Conservation (phyloP, 2,888 invertebrate genomes). For the Acanthococcus lagerstroemiae region DNA sequence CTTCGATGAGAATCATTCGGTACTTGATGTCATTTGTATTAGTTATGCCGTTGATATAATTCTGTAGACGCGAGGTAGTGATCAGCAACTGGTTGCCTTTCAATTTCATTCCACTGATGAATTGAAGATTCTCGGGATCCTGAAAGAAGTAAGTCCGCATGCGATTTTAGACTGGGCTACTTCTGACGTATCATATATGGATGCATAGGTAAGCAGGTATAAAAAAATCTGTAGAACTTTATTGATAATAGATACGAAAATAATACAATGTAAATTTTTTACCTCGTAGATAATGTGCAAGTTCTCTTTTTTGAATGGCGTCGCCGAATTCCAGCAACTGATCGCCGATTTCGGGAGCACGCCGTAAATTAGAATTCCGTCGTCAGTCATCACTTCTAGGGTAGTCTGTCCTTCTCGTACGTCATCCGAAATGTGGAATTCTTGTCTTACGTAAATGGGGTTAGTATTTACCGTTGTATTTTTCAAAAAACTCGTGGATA, state of each 20-base stretch:
- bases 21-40: constrained; percentile 49
- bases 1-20: constrained; percentile 54
- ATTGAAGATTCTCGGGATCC: constrained; percentile 57
- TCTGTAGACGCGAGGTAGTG: constrained; percentile 56
- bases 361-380: constrained; percentile 41
- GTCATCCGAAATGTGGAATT: constrained; percentile 47
- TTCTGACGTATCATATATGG: background rate
- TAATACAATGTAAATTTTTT: background rate
- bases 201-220: background rate
- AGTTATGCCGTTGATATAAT: constrained; percentile 46
- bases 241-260: too few species aligned
- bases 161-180: background rate
- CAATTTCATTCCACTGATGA: constrained; percentile 58
- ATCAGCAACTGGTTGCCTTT: constrained; percentile 55
- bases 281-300: constrained; percentile 38
- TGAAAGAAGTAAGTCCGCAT: too few species aligned
- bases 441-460: constrained; percentile 36
- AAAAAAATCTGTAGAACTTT: background rate
- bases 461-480: constrained; percentile 41
- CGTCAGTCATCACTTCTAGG: constrained; percentile 46
- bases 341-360: constrained; percentile 41
- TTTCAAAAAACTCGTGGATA: constrained; percentile 51
- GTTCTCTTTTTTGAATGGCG: constrained; percentile 35
- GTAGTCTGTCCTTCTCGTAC: constrained; percentile 58
- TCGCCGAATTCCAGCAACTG: constrained; percentile 41